phyloP scores from a whole-genome alignment of 2,113 vertebrate species.

The Nesogale talazaci region DNA sequence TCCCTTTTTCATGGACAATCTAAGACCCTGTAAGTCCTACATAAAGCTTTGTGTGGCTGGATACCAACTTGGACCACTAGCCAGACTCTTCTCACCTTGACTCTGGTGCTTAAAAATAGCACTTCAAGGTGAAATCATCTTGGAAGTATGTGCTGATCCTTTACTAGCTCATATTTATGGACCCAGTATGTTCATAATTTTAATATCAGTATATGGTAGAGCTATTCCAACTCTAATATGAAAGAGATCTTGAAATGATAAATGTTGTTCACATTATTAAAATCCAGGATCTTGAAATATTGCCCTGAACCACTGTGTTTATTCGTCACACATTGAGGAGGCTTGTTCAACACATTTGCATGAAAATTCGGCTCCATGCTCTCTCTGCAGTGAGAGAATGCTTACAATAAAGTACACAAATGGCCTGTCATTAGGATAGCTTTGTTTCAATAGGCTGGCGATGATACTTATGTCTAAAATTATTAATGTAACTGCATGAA shows the following conservation, averaged over 20 bases:
- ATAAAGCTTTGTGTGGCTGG: not conserved
- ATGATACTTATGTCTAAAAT: constrained; percentile 31
- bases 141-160: not conserved
- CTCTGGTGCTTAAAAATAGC: too few relatives aligned
- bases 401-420: not conserved
- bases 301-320: not conserved
- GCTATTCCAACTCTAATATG: not conserved
- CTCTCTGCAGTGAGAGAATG: not conserved
- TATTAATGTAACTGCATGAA: not conserved
- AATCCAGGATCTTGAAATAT: constrained; percentile 7
- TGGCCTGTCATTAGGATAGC: not conserved
- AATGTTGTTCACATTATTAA: not conserved
- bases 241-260: constrained; percentile 36
- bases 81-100: not conserved
- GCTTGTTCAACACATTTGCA: not conserved
- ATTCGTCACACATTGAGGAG: constrained; percentile 10
- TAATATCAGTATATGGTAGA: not conserved
- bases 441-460: constrained; percentile 2
- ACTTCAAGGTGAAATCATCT: not conserved
- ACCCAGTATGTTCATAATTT: not conserved
- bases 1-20: not conserved
- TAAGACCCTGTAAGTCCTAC: constrained; percentile 4
- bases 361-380: not conserved
- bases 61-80: not conserved
- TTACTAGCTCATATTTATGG: not conserved